Conservation (phyloP, 1,140 invertebrate genomes). For the Cryptotermes secundus region DNA sequence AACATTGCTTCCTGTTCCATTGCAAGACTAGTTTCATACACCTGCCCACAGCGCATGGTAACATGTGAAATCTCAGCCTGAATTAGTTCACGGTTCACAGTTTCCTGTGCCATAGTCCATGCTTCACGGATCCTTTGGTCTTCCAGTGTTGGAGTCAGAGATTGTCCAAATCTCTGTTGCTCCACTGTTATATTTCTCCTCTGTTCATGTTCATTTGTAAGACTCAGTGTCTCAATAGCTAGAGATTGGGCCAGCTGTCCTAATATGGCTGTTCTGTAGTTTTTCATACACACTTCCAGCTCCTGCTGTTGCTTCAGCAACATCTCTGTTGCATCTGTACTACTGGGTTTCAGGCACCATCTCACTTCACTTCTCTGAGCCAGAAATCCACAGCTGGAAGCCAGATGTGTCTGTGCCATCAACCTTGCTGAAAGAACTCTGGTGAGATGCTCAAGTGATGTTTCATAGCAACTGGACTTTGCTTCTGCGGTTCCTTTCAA, state of each 20-base stretch:
- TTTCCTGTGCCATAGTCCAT: slow-evolving; percentile 66
- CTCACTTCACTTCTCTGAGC: neutral
- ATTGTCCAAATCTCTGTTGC: neutral
- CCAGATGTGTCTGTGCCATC: slow-evolving; percentile 26
- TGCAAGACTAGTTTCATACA: slow-evolving; percentile 57
- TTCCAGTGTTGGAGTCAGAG: slow-evolving; percentile 40
- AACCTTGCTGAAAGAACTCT: slow-evolving; percentile 62
- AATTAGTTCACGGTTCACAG: slow-evolving; percentile 68
- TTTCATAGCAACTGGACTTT: slow-evolving; percentile 26
- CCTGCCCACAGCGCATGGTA: slow-evolving; percentile 62
- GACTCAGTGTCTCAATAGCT: slow-evolving; percentile 62
- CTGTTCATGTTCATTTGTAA: slow-evolving; percentile 46
- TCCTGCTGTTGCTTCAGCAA: slow-evolving; percentile 61
- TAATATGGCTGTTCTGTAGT: slow-evolving; percentile 68
- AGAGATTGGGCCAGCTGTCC: slow-evolving; percentile 64
- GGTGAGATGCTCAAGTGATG: slow-evolving; percentile 61
- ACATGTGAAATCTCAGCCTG: slow-evolving; percentile 72
- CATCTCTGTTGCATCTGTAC: slow-evolving; percentile 40
- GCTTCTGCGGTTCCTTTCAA: slow-evolving; percentile 53
- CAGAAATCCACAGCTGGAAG: neutral
- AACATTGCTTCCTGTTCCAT: slow-evolving; percentile 42
- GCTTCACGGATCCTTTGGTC: slow-evolving; percentile 57
- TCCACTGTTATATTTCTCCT: neutral
- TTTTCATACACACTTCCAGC: slow-evolving; percentile 58
- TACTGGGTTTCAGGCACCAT: neutral